Conservation (phyloP, 1,140 invertebrate species). For the Drusus annulatus region DNA sequence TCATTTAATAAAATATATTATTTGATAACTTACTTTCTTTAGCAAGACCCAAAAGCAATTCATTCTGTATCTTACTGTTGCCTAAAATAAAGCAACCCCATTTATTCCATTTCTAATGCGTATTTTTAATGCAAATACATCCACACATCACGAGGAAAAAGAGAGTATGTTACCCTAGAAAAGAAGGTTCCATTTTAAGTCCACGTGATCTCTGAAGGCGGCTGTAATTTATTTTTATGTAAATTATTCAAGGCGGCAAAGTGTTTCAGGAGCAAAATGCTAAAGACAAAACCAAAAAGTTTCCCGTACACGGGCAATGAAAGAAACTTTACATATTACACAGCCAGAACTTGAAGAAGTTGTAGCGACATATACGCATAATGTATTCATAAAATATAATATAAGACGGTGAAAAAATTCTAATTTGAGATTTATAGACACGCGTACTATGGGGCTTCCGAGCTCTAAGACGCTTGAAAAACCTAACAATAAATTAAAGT, state of each 20-base stretch:
- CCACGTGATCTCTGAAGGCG: conserved; percentile 13
- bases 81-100: neutral
- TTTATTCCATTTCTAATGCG: neutral
- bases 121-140: neutral
- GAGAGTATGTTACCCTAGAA: neutral
- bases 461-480: too few species aligned
- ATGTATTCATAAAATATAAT: conserved; percentile 17
- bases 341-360: neutral
- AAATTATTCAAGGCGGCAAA: conserved; percentile 30
- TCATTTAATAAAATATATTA: too few species aligned
- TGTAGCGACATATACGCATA: neutral
- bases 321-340: conserved; percentile 32
- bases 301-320: neutral
- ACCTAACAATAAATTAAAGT: too few species aligned
- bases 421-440: neutral
- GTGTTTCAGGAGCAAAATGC: conserved; percentile 7
- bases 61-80: too few species aligned
- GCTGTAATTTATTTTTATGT: conserved; percentile 24
- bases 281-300: conserved; percentile 28
- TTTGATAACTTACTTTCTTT: too few species aligned
- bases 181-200: neutral
- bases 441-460: neutral
- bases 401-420: neutral
- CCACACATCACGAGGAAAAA: neutral
- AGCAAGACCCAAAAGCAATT: too few species aligned